phyloP scores from a whole-genome alignment of 2,797 vertebrate genomes.

The Sarcoramphus papa region DNA sequence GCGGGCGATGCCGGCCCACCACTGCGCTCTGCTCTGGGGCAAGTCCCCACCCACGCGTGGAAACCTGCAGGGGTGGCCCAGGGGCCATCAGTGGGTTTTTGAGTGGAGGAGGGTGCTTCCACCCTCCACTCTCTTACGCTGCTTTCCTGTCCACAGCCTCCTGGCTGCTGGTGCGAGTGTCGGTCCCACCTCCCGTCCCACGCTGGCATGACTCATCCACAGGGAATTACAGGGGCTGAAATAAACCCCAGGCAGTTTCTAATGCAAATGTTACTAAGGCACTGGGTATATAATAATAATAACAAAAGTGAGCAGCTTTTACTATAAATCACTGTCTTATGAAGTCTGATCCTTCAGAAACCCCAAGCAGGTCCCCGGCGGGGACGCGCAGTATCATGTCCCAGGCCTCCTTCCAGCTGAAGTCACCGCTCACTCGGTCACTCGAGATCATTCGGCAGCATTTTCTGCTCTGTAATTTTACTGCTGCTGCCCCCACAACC shows the following conservation, averaged over 20 bases:
- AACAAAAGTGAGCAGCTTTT: background rate
- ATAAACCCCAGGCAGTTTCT: background rate
- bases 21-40: accelerated
- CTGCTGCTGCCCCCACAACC: background rate
- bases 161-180: background rate
- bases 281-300: background rate
- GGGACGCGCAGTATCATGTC: background rate
- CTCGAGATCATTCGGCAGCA: background rate
- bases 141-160: background rate
- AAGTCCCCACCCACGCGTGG: accelerated
- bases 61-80: background rate
- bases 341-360: background rate
- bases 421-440: background rate
- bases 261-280: background rate
- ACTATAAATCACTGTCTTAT: background rate
- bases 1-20: background rate
- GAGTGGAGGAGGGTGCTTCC: background rate
- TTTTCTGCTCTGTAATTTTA: background rate
- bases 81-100: accelerated
- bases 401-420: background rate
- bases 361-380: background rate
- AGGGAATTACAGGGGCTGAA: background rate
- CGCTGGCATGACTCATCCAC: background rate
- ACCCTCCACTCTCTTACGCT: accelerated
- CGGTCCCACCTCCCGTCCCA: background rate